Evolutionary conservation across 2,113 vertebrate genomes (phyloP).

Genomic region (Macroglossus sobrinus): DNA sequence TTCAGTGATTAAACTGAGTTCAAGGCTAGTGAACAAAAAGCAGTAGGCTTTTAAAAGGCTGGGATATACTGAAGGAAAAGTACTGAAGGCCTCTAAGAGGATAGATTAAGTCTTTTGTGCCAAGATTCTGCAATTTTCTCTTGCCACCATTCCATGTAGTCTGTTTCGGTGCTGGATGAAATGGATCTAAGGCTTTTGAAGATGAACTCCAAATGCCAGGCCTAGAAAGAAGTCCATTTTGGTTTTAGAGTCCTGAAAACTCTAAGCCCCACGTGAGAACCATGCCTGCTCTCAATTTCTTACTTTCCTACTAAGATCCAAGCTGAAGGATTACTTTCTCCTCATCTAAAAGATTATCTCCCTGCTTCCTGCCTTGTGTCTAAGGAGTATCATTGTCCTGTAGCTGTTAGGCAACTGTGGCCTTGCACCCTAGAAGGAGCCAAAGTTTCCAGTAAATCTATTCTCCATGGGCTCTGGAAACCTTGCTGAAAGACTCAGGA

Average conservation of each 20-base stretch:
- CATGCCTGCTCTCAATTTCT: not conserved
- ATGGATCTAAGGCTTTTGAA: not conserved
- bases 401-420: not conserved
- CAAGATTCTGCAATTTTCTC: not conserved
- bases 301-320: not conserved
- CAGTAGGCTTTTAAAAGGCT: not conserved
- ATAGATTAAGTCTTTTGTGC: not conserved
- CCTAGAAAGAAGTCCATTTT: not conserved
- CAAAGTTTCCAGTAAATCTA: not conserved
- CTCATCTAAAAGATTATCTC: not conserved
- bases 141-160: not conserved
- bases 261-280: not conserved
- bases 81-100: not conserved
- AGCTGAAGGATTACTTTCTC: not conserved
- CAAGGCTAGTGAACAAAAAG: not conserved
- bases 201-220: not conserved
- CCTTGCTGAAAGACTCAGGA: constrained; percentile 24
- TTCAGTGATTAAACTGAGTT: not conserved
- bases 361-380: not conserved
- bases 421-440: not conserved
- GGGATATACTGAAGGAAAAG: not conserved
- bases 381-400: not conserved
- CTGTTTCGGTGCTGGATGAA: not conserved
- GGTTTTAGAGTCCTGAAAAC: not conserved
- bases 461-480: not conserved